Evolutionary conservation across 2,888 invertebrate species (phyloP).

Genomic region (Pterobdella sp.): DNA sequence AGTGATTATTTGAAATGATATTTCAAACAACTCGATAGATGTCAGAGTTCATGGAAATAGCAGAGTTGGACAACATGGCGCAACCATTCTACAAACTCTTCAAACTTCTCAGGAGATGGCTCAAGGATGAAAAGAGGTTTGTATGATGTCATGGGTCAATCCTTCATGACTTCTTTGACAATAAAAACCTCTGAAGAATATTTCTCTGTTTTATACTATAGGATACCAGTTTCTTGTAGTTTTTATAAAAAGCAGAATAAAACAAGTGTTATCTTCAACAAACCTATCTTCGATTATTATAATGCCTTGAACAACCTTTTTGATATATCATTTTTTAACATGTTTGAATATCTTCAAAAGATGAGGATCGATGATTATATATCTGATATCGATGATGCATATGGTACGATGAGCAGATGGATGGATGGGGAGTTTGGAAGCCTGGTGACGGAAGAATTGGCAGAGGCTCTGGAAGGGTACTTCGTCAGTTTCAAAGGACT

Average conservation of each 20-base stretch:
- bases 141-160: conserved; percentile 28
- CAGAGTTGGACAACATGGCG: conserved; percentile 62
- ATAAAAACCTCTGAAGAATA: no score
- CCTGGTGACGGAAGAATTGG: conserved; percentile 68
- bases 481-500: conserved; percentile 68
- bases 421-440: conserved; percentile 86
- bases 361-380: no score
- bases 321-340: no score
- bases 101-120: conserved; percentile 63
- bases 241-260: no score
- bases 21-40: conserved; percentile 52
- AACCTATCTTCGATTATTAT: no score
- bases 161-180: no score
- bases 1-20: background rate
- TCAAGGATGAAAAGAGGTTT: conserved; percentile 64
- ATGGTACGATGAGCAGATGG: no score
- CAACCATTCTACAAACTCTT: conserved; percentile 58
- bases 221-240: background rate
- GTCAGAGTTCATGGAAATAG: conserved; percentile 68
- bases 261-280: no score
- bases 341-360: background rate
- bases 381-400: no score
- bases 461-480: conserved; percentile 68
- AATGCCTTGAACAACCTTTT: no score
- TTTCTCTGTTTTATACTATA: no score